Evolutionary conservation across 2,797 vertebrate genomes (phyloP).

Genomic region (Alauda arvensis): DNA sequence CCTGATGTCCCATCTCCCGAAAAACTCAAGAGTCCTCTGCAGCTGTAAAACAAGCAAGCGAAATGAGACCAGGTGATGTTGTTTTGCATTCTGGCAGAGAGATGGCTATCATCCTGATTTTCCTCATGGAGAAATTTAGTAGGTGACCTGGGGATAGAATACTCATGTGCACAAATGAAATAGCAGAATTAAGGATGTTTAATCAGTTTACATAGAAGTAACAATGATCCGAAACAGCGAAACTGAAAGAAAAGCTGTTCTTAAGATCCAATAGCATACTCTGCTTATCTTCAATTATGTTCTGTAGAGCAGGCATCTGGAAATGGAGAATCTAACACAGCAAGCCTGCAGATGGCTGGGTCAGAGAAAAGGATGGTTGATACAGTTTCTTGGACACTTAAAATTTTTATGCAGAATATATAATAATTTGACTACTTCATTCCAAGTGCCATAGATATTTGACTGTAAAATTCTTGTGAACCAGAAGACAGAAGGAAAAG

Average conservation of each 20-base stretch:
- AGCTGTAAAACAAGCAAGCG: not conserved
- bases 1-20: not conserved
- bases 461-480: not conserved
- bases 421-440: not conserved
- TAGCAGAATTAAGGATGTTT: not conserved
- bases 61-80: not conserved
- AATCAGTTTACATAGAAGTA: not conserved
- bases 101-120: not conserved
- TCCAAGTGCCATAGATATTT: not conserved
- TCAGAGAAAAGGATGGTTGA: accelerated
- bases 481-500: not conserved
- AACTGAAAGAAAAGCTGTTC: not conserved
- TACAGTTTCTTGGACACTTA: not conserved
- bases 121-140: not conserved
- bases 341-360: not conserved
- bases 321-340: not conserved
- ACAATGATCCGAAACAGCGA: not conserved
- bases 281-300: not conserved
- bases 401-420: not conserved
- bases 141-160: not conserved
- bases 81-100: not conserved
- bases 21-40: not conserved
- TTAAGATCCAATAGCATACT: not conserved
- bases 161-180: not conserved
- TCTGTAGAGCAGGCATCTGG: not conserved